Evolutionary conservation across 2,888 invertebrate species (phyloP), one percentile per base, ranked within the genome.

Genomic region (Ernsta delagoae): DNA sequence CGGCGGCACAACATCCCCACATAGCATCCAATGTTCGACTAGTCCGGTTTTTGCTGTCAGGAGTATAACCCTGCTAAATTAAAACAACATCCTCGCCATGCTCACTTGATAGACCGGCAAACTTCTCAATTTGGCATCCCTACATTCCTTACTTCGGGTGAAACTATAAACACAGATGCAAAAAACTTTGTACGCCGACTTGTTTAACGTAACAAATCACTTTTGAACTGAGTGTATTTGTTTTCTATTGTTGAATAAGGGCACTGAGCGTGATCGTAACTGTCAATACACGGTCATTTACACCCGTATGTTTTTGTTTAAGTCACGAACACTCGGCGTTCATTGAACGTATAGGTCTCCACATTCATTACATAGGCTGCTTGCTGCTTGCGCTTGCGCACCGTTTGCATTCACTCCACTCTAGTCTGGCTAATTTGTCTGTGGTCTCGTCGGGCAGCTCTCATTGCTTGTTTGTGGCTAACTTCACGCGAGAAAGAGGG

Each of bases 51-150:
- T 67, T 78, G 75, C 78, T 72, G 81, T 80, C 81, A 83, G 79
- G 83, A 86, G 83, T 90, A 90, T 90, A 88, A 92, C 85, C 87
- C 83, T 77, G 80, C 90, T 75, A 82, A 89, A 86, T 89, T 74
- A 78, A 85, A 86, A 78, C 78, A 81, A 77, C 43, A 16, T 80
- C 81, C 84, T 83, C 84, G 83, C 84, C 76, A 75, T 73, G 74
- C 73, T 78, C 68, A 75, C 77, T 73, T 73, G 78, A 79, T 82
- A 85, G 83, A 80, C 83, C 85, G 84, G 81, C 83, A 85, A 83
- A 77, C 89, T 87, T 76, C 78, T 73, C 54, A 87, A 90, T 81
- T 89, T 82, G 71, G 86, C 77, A 83, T n/a, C n/a, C n/a, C n/a
- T n/a, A n/a, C n/a, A n/a, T n/a, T 81, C 87, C 83, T 90, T 87